Percentiles rank a stretch among this genome's conserved stretches.
Conservation (phyloP, 2,797 vertebrate species). For the Ptychobarbus kaznakovi region DNA sequence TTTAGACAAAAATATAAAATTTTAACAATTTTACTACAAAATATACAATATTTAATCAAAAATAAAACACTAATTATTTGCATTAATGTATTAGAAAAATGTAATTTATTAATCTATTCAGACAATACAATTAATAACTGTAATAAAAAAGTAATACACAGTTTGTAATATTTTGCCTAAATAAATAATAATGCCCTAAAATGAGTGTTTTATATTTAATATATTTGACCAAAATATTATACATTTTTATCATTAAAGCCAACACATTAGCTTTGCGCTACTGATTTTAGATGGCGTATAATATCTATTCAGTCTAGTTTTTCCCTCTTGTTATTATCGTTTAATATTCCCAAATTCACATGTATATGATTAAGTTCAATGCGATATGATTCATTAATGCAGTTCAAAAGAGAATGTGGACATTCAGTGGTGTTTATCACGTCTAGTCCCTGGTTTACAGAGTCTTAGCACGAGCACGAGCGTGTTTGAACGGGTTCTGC, state of each 20-base stretch:
- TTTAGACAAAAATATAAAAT: neutral
- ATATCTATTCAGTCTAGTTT: neutral
- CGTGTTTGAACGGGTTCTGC: neutral
- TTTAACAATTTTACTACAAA: neutral
- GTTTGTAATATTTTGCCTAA: too few species aligned
- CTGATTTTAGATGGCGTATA: neutral
- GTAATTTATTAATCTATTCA: neutral
- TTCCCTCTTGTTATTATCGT: too few species aligned
- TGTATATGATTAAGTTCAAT: neutral
- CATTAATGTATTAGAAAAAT: neutral
- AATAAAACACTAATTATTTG: neutral
- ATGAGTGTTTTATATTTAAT: neutral
- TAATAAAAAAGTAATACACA: too few species aligned
- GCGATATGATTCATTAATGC: neutral
- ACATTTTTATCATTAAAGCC: neutral
- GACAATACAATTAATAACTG: neutral
- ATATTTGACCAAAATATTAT: neutral
- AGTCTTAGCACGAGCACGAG: neutral
- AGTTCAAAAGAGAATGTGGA: neutral
- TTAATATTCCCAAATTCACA: neutral
- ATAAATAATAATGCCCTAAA: too few species aligned
- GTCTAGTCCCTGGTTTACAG: neutral
- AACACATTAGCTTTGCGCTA: neutral
- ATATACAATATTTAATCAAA: neutral
- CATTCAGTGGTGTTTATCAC: neutral